Conservation (phyloP, 2,797 vertebrate species). For the Hybognathus amarus region DNA sequence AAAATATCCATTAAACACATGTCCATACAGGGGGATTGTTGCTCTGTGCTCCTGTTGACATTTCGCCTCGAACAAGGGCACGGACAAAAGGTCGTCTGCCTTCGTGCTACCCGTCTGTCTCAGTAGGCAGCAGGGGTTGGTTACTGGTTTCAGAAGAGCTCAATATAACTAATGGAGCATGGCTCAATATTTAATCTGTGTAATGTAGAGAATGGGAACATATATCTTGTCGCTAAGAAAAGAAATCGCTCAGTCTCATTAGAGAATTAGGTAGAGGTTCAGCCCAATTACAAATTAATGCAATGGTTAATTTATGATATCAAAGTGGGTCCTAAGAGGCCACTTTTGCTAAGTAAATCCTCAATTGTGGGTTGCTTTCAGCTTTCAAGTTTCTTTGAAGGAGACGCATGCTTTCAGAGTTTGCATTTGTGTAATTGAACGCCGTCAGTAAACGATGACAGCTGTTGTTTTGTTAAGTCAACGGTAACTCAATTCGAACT, state of each 20-base stretch:
- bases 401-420: not conserved
- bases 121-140: slow-evolving; percentile 67
- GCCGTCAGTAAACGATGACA: slow-evolving; percentile 32
- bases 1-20: not conserved
- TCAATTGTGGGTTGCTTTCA: slow-evolving; percentile 63
- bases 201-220: slow-evolving; percentile 79
- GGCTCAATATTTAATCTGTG: slow-evolving; percentile 82
- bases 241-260: slow-evolving; percentile 84
- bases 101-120: slow-evolving; percentile 36
- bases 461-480: slow-evolving; percentile 33
- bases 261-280: slow-evolving; percentile 79
- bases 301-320: slow-evolving; percentile 86
- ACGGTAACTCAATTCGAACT: not conserved
- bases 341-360: slow-evolving; percentile 79
- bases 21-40: not conserved
- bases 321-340: slow-evolving; percentile 80
- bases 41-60: slow-evolving; percentile 12
- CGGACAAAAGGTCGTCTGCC: slow-evolving; percentile 24
- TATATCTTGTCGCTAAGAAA: slow-evolving; percentile 81
- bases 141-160: slow-evolving; percentile 76
- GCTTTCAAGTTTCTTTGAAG: slow-evolving; percentile 56
- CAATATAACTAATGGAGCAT: slow-evolving; percentile 81
- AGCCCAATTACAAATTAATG: slow-evolving; percentile 79
- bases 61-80: slow-evolving; percentile 38
- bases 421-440: slow-evolving; percentile 34